Evolutionary conservation across 92 coral and sea anemone genomes (phyloP), one percentile per base, ranked within the genome.

Genomic region (Actinernus sp.): DNA sequence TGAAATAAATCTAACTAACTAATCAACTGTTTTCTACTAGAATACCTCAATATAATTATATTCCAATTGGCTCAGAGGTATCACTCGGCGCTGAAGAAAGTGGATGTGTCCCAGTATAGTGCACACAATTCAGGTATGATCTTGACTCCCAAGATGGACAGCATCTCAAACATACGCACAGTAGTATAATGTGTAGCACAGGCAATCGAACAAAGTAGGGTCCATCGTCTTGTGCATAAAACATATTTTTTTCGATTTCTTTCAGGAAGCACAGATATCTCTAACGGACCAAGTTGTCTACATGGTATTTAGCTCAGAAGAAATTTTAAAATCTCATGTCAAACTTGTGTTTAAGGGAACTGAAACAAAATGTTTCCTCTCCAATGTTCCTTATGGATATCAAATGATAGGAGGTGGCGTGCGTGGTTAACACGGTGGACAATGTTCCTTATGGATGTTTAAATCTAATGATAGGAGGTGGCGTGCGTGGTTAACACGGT

Each of bases 1-100:
- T n/a, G n/a, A n/a, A n/a, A n/a, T n/a, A n/a, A n/a, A n/a, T n/a
- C n/a, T n/a, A n/a, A n/a, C n/a, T n/a, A n/a, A n/a, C n/a, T n/a
- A n/a, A n/a, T n/a, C 21, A 18, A 18, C 20, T 45, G 23, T 28
- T 1, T 47, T 2, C 26, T 53, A 44, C 20, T 61, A 91, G 98
- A 94, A 44, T 97, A 94, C 73, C 63, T 94, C 56, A 94, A 94
- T 30, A 84, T 94, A 31, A 86, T 94, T 41, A 61, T 94, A 65
- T 94, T 87, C 74, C 92, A 87, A 25, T 85, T 94, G 56, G 92
- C 98, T 19, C 88, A 86, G 60, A 76, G 53, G 44, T 94, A 86
- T 76, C 92, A 90, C 59, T 55, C 89, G 18, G 83, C 88, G 2
- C 82, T 94, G 53, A 68, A 53, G 31, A 91, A 94, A 49, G 95